Conservation (phyloP, 2,797 vertebrate genomes). For the Poeciliopsis gracilis region DNA sequence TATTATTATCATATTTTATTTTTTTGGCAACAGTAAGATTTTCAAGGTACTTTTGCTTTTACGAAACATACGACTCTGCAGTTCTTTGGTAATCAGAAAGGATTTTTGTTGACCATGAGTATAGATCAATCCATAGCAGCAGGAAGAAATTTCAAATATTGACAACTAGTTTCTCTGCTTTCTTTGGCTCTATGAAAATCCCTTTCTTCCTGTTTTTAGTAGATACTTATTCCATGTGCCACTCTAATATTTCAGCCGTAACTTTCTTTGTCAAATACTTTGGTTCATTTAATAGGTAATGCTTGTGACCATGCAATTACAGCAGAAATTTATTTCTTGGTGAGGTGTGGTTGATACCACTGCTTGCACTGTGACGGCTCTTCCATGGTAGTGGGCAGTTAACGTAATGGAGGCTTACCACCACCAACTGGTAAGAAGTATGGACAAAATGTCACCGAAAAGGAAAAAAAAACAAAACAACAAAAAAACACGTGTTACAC, state of each 20-base stretch:
- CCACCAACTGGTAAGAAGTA: background rate
- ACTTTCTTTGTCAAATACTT: too few species aligned
- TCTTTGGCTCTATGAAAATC: too few species aligned
- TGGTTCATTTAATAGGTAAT: too few species aligned
- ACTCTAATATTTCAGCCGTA: too few species aligned
- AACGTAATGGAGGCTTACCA: background rate
- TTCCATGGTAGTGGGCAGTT: too few species aligned
- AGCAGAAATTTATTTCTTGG: too few species aligned
- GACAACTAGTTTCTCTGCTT: too few species aligned
- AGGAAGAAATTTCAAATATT: background rate
- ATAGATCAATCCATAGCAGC: background rate
- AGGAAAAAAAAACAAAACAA: background rate
- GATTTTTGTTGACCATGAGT: background rate
- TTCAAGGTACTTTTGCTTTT: background rate
- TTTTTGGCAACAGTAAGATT: background rate
- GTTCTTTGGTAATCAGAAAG: background rate
- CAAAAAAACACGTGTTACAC: background rate
- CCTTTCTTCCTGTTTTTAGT: too few species aligned
- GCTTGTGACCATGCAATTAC: too few species aligned
- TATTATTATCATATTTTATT: background rate
- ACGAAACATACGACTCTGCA: background rate
- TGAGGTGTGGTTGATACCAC: too few species aligned
- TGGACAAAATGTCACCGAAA: background rate
- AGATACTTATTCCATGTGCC: too few species aligned
- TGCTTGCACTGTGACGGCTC: too few species aligned